These are phyloP conservation scores for Zaprionus tsacasi DNA, from an alignment of 1,140 invertebrate species.

Conservation along the genomic window DNA sequence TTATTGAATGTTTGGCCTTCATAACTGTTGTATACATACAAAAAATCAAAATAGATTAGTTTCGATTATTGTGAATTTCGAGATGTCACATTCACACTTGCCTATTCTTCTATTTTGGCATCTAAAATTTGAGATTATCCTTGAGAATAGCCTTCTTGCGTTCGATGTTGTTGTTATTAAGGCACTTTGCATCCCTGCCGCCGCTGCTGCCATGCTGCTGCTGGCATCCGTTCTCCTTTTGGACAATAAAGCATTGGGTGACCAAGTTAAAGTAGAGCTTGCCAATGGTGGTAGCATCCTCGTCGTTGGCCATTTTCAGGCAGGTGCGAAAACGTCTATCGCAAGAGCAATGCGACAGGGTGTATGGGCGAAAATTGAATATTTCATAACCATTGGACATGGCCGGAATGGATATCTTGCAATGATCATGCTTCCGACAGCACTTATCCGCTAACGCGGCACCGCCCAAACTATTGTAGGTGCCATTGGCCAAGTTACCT, in stretches of 20 bases:
- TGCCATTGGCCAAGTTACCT: conserved; percentile 87
- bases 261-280: conserved; percentile 97
- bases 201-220: conserved; percentile 91
- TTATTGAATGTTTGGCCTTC: neutral
- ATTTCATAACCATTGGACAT: conserved; percentile 89
- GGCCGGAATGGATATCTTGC: conserved; percentile 88
- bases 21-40: neutral
- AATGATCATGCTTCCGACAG: conserved; percentile 92
- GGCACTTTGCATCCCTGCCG: conserved; percentile 92
- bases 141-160: conserved; percentile 90
- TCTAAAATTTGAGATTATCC: conserved; percentile 89
- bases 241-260: conserved; percentile 95
- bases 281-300: conserved; percentile 94
- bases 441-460: conserved; percentile 90
- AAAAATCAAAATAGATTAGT: neutral
- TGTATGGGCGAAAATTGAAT: conserved; percentile 93
- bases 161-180: conserved; percentile 87
- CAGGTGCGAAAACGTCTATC: conserved; percentile 95
- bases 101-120: neutral
- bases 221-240: conserved; percentile 90
- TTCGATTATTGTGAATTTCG: neutral
- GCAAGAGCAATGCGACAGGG: conserved; percentile 93
- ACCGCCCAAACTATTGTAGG: conserved; percentile 89
- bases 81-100: neutral
- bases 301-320: conserved; percentile 93